Evolutionary conservation across 2,888 invertebrate genomes (phyloP), one percentile per base, ranked within the genome.

Genomic region (Pardosa pseudoannulata): DNA sequence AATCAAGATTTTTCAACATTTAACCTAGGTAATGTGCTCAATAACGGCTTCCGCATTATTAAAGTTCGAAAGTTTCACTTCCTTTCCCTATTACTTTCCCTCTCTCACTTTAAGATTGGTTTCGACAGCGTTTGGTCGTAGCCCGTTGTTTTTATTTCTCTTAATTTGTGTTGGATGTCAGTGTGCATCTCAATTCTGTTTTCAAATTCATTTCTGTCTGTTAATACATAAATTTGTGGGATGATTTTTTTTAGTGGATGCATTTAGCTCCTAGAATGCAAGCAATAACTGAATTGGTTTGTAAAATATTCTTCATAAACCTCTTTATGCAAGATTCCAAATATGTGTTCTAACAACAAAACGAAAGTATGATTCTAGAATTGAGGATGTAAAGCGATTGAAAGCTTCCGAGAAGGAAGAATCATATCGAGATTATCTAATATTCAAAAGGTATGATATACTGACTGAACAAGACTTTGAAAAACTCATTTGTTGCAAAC

Each of bases 351-450:
- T 68, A 64, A 74, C 68, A 62, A 74, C 56, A 36, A 74, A 81
- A 68, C 68, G 29, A 29, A 81, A 75, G 68, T 81, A 81, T 23
- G 81, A 75, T 81, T 81, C 74, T 16, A 81, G 74, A 6, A 81
- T 81, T 16, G 68, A 68, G 29, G 68, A 81, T 31, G 39, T 68
- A 11, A 74, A 68, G 23, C 39, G 74, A 81, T 68, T 74, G 16
- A 81, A 81, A 75, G 41, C 46, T 72, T 64, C 79, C 64, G 39
- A 72, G 23, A 65, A 79, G 46, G 65, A 79, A 72, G 41, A 68
- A 56, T 74, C 56, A 11, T 39, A 36, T 29, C 39, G 56, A n/a
- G 74, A 74, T 74, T 65, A 72, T 36, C 23, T 74, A 74, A 74
- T 81, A 39, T 36, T 27, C 19, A 80, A 28, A 74, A 41, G n/a